Percentiles rank a stretch among this genome's conserved stretches.
These are phyloP conservation scores for Pristionchus arcanus DNA, from an alignment of 2,888 invertebrate genomes.

Conservation along the genomic window DNA sequence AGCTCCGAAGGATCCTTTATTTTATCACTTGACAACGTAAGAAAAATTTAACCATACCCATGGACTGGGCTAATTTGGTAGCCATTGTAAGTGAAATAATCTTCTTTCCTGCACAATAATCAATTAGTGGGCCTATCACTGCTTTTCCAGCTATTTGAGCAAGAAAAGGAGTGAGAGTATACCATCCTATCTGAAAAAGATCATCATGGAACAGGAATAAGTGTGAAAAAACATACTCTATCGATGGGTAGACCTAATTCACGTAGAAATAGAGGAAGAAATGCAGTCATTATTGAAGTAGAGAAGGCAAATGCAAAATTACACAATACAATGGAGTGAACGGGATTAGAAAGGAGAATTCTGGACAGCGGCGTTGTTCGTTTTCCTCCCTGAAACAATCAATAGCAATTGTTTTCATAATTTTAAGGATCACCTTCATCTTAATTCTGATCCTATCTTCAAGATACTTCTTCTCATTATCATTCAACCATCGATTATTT, in stretches of 20 bases:
- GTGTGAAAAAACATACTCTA: neutral
- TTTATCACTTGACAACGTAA: neutral
- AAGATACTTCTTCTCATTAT: slow-evolving; percentile 15
- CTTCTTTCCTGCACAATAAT: neutral
- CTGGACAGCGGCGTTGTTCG: neutral
- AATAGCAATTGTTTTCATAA: neutral
- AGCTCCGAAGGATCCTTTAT: slow-evolving; percentile 32
- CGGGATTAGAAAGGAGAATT: slow-evolving; percentile 13
- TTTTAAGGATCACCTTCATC: neutral
- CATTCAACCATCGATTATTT: slow-evolving; percentile 11
- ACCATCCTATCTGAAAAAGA: slow-evolving; percentile 27
- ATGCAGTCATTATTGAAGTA: neutral
- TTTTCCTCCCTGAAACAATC: neutral
- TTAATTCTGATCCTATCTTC: neutral
- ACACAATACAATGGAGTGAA: slow-evolving; percentile 24
- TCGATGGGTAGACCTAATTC: slow-evolving; percentile 25
- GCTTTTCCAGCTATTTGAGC: slow-evolving; percentile 27
- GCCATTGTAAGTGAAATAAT: slow-evolving; percentile 5
- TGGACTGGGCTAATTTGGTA: slow-evolving; percentile 38
- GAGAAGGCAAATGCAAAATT: slow-evolving; percentile 39
- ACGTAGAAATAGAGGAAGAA: slow-evolving; percentile 14
- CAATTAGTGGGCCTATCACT: neutral
- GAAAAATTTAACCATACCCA: neutral
- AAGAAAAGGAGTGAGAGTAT: slow-evolving; percentile 43
- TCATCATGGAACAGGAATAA: neutral